Percentiles rank a stretch among this genome's conserved stretches.
Conservation (phyloP, 2,113 vertebrate species). For the Formicarius rufipectus region DNA sequence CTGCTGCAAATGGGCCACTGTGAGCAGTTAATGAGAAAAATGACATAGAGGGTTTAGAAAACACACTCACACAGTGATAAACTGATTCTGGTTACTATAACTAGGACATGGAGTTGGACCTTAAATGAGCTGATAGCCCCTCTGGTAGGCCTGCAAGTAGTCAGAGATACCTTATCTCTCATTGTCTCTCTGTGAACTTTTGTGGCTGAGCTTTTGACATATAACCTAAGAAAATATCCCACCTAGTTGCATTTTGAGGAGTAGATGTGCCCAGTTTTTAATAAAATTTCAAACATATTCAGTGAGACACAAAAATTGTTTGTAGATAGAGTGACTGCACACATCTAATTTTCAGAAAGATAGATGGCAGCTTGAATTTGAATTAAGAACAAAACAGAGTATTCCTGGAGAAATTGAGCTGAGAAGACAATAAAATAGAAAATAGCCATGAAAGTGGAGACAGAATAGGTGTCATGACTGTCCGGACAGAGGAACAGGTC, state of each 20-base stretch:
- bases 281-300: not conserved
- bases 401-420: not conserved
- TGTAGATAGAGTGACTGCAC: not conserved
- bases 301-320: not conserved
- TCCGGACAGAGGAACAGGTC: not conserved
- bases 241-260: not conserved
- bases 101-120: no score
- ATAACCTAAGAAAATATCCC: not conserved
- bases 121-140: not conserved
- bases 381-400: not conserved
- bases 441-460: not conserved
- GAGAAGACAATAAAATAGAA: not conserved
- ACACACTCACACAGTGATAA: no score
- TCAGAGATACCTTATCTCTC: not conserved
- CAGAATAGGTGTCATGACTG: not conserved
- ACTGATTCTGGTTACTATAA: no score
- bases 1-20: no score
- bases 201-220: not conserved
- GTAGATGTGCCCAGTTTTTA: not conserved
- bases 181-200: not conserved
- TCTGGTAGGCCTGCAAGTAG: not conserved
- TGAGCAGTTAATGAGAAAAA: no score
- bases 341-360: not conserved
- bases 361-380: not conserved
- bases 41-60: no score